Evolutionary conservation across 2,113 vertebrate genomes (phyloP), one percentile per base, ranked within the genome.

Genomic region (Channa argus): DNA sequence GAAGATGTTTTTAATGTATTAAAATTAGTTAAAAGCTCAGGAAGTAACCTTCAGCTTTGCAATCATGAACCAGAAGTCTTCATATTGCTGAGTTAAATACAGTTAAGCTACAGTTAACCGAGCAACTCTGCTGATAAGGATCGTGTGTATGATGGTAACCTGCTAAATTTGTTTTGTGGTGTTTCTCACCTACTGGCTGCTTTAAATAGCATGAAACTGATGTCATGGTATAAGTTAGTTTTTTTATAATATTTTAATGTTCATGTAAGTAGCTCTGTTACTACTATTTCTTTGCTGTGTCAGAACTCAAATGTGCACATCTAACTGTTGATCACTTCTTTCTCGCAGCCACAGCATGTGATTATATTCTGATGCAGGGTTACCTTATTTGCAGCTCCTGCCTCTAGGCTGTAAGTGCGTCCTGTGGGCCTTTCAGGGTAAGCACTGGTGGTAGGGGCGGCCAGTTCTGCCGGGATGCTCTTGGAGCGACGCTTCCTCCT

Each of bases 381-480:
- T 83, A 88, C 92, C 88, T 91, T 91, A 39, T 94, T 88, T 11
- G 76, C 69, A 71, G 90, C 80, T 56, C 63, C 88, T 24, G 89
- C 71, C 65, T 85, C 5, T 3, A 67, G 84, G 79, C 82, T 68
- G 43, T 90, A 80, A 5, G 84, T 51, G 75, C 84, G 83, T 58
- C 87, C 91, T n/a, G 86, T 44, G 61, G 88, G 90, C 59, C 87
- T 86, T 68, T 87, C 90, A 44, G 88, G 47, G 38, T 86, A 60
- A 60, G 84, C 50, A 77, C 83, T 92, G 65, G 83, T 86, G 79
- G 66, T 79, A 12, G 94, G 74, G 33, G 89, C 81, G 1, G 84
- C 84, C 2, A 89, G 77, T 80, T 95, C 96, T 33, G 88, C 44
- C 0, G 93, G 91, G 75, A 82, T 41, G 15, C 94, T 87, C 82